Evolutionary conservation across 2,113 vertebrate genomes (phyloP).

Genomic region (Mesembrinibis cayennensis): DNA sequence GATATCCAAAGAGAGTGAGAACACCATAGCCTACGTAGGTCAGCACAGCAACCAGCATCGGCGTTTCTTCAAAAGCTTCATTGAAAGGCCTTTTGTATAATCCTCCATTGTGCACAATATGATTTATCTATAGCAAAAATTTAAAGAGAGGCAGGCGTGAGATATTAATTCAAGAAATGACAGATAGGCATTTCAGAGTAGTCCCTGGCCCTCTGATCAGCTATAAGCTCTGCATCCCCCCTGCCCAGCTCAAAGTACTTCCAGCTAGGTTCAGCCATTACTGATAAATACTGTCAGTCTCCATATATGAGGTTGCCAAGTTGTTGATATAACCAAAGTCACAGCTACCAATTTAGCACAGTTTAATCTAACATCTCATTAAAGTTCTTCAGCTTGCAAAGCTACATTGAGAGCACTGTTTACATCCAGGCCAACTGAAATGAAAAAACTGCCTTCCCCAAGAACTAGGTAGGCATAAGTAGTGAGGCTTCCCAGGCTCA

Average conservation of each 20-base stretch:
- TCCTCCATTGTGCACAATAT: constrained; percentile 80
- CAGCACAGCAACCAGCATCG: constrained; percentile 93
- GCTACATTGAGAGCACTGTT: background rate
- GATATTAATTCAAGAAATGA: background rate
- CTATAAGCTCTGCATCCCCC: background rate
- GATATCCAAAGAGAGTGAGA: constrained; percentile 95
- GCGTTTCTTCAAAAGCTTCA: constrained; percentile 94
- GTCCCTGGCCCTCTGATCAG: background rate
- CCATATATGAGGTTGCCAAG: rapidly evolving
- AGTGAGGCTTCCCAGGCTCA: background rate
- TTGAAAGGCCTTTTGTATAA: constrained; percentile 90
- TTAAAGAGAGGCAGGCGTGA: background rate
- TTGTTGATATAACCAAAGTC: background rate
- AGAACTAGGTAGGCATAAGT: background rate
- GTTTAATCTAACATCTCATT: background rate
- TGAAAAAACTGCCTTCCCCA: background rate
- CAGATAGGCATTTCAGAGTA: background rate
- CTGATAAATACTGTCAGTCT: background rate
- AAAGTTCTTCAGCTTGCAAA: background rate
- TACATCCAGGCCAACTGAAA: background rate
- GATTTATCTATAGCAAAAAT: constrained; percentile 76
- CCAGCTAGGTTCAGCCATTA: background rate
- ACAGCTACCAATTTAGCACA: background rate
- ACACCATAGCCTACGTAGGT: constrained; percentile 97
- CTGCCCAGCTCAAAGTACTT: background rate